Base-by-base conservation (phyloP, 35 echinoderm and acorn worm species). In the Heliocidaris tuberculata region DNA sequence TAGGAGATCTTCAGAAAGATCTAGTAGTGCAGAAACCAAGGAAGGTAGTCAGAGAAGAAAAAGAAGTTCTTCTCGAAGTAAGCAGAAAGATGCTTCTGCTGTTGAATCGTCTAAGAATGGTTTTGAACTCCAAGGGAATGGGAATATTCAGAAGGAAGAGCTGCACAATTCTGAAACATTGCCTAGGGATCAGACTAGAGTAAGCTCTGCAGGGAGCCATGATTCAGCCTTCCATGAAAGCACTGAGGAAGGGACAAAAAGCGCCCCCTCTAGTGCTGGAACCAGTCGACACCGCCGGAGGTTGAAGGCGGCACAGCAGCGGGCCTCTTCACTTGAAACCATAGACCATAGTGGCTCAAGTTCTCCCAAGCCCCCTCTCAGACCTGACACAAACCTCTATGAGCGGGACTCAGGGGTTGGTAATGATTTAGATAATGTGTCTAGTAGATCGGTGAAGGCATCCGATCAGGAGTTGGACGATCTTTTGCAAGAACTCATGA, bases 401-500 rank as follows among this genome's bases (percentile, higher is more conserved):
- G 91, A 93, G 91, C 91, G 6, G 91, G 91, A 49, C 50, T 93
- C 91, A 0, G 87, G 47, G 87, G 87, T 42, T 32, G 87, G 31
- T 89, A 31, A 47, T 42, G 47, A 48, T 42, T 89, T 24, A 31
- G 91, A 13, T 49, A 15, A 24, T 56, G 91, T 48, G n/a, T 32
- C n/a, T 30, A n/a, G 50, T 93, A 30, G 48, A 30, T 13, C 91
- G 19, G 50, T 13, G 21, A 30, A 52, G 50, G 47, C 48, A 50
- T 93, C 49, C 16, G 91, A 93, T 48, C 47, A 54, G 29, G 91
- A 93, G 9, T 48, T 93, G 47, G 91, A 93, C 27, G n/a, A 93
- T 13, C 48, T 93, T 9, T 59, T 93, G 50, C 91, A 93, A 31
- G 91, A 93, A 59, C 50, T 93, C 31, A 93, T 93, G 91, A 93